Evolutionary conservation across 2,888 invertebrate species (phyloP), one percentile per base, ranked within the genome.

Genomic region (Saturnia japonica): DNA sequence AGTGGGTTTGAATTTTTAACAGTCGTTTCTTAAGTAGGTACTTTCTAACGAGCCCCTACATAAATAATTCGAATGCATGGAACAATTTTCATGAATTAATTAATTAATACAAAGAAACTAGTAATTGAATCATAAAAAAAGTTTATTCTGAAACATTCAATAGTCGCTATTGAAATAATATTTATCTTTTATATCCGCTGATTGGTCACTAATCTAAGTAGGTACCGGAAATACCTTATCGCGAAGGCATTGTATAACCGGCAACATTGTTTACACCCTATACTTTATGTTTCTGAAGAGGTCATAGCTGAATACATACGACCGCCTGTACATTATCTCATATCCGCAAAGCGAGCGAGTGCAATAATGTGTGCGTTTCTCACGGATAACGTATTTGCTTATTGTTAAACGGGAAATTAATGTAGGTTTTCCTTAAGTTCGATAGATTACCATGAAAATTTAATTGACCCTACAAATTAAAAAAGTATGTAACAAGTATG

Each of bases 351-450:
- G 78, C 76, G 82, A 74, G 69, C 76, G 82, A 74, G 70, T 77
- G 81, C 80, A 80, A 79, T 77, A 74, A 84, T 89, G 88, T 90
- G 82, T 93, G 82, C 83, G 75, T 89, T 93, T 93, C 93, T 82
- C 93, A 93, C 91, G 91, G 87, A 86, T 78, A 70, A 40, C 70
- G 47, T 71, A 74, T 80, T 78, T 81, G 81, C 79, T 75, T 77
- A 80, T 68, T 68, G 71, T 71, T 42, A 42, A 42, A 60, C 71
- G 68, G 71, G 71, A 68, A 64, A 68, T 71, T 68, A 71, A 51
- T 64, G n/a, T 64, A 70, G 54, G 67, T 54, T 70, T 68, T 68
- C 71, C 71, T 71, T 43, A 62, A 67, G 60, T 16, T 51, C 40
- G 47, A 54, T 34, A 54, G 67, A 71, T 71, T 71, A 62, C 64